Evolutionary conservation across 2,888 invertebrate species (phyloP).

Genomic region (Apotomis betuletana): DNA sequence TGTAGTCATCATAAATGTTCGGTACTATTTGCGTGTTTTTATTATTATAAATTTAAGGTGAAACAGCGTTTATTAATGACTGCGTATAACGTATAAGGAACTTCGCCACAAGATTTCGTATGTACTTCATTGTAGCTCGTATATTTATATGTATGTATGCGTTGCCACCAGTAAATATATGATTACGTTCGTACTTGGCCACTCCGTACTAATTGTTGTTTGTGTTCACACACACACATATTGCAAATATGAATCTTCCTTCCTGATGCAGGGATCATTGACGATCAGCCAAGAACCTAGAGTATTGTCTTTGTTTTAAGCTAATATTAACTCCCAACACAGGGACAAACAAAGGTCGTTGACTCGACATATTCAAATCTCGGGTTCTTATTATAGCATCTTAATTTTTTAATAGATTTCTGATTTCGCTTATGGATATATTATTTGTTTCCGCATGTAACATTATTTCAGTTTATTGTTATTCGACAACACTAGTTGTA

Average conservation of each 20-base stretch:
- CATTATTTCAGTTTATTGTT: not conserved
- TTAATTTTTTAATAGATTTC: not conserved
- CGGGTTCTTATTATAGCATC: not conserved
- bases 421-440: slow-evolving; percentile 13
- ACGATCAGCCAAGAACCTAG: slow-evolving; percentile 63
- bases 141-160: not conserved
- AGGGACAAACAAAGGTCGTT: slow-evolving; percentile 43
- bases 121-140: not conserved
- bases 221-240: slow-evolving; percentile 12
- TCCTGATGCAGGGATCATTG: slow-evolving; percentile 60
- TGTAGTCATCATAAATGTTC: too few species aligned
- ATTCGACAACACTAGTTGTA: not conserved
- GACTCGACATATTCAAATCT: slow-evolving; percentile 37
- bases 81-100: slow-evolving; percentile 3
- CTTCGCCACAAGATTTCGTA: slow-evolving; percentile 11
- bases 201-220: slow-evolving; percentile 13
- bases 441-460: not conserved
- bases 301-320: slow-evolving; percentile 29
- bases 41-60: too few species aligned
- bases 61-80: not conserved
- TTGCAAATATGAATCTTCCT: slow-evolving; percentile 55
- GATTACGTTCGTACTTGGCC: slow-evolving; percentile 4
- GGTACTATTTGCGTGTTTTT: too few species aligned
- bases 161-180: not conserved
- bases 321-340: slow-evolving; percentile 37